These are phyloP conservation scores for Cecidostiba fungosa DNA, from an alignment of 2,888 invertebrate genomes.

Conservation along the genomic window DNA sequence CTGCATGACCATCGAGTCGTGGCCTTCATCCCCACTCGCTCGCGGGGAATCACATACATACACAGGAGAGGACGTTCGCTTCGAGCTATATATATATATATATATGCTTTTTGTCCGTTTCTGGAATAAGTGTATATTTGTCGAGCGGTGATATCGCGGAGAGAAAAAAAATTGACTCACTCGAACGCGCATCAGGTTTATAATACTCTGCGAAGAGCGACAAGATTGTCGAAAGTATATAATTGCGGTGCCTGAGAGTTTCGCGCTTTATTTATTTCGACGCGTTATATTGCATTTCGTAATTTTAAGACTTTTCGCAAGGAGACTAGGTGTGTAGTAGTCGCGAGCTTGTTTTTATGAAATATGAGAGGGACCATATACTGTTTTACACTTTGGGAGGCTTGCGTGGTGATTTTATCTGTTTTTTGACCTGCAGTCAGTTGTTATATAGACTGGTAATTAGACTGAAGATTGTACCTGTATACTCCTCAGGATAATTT, in stretches of 20 bases:
- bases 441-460: background rate
- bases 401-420: conserved; percentile 22
- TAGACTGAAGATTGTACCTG: background rate
- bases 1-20: conserved; percentile 66
- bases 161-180: background rate
- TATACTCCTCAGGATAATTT: background rate
- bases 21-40: conserved; percentile 75
- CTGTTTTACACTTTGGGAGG: background rate
- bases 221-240: background rate
- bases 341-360: conserved; percentile 15
- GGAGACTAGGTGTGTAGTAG: background rate
- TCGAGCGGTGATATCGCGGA: background rate
- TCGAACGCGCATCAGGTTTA: too few relatives aligned
- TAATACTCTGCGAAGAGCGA: background rate
- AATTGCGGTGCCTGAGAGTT: background rate
- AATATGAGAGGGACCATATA: too few relatives aligned
- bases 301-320: conserved; percentile 22
- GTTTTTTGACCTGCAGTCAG: background rate
- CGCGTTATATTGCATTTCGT: conserved; percentile 37
- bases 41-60: background rate
- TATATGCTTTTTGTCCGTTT: background rate
- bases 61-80: conserved; percentile 5
- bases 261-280: conserved; percentile 9
- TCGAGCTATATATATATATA: too few relatives aligned
- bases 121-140: background rate